Base-by-base conservation (phyloP, 1,140 invertebrate genomes). In the Drosophila chauvacae region DNA sequence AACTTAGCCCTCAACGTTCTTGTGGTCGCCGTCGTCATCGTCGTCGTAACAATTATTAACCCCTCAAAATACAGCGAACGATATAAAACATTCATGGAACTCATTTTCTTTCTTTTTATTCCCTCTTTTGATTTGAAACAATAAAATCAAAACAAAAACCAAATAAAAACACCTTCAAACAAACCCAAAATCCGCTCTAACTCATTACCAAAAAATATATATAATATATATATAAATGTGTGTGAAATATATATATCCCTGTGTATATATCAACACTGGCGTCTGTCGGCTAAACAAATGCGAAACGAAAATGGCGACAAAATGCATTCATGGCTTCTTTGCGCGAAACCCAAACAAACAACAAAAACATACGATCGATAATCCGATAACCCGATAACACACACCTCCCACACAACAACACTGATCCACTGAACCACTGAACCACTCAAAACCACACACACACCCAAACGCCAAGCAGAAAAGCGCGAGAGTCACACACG, bases 401-500 rank as follows among this genome's bases (percentile, higher is more conserved):
- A 63, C 70, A 61, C 37, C 58, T 47, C 58, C 69, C 51, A 48
- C 48, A 74, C 28, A 77, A 28, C 35, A 30, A 10, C 42, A 65
- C 42, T 47, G 41, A 73, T 44, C 61, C 47, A 56, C 59, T 41
- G 39, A 41, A 7, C 20, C 44, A 47, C 47, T 28, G 47, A 48
- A 26, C 45, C 45, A 77, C 60, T 30, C 30, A 51, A 26, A 41
- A 26, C 64, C 20, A 65, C 57, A 65, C 50, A 44, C 41, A 45
- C 18, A 45, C 45, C 23, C 14, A 68, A 47, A 79, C 55, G 48
- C 70, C 82, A 75, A 74, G 77, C 80, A 92, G 92, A 93, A 92
- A 91, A 92, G 62, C 90, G 91, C 70, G 91, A 92, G 83, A 92
- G 85, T 80, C 92, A 92, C 85, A 91, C 77, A 88, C 82, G 92